Conservation (phyloP, 1,140 invertebrate genomes). For the Oryzaephilus surinamensis region DNA sequence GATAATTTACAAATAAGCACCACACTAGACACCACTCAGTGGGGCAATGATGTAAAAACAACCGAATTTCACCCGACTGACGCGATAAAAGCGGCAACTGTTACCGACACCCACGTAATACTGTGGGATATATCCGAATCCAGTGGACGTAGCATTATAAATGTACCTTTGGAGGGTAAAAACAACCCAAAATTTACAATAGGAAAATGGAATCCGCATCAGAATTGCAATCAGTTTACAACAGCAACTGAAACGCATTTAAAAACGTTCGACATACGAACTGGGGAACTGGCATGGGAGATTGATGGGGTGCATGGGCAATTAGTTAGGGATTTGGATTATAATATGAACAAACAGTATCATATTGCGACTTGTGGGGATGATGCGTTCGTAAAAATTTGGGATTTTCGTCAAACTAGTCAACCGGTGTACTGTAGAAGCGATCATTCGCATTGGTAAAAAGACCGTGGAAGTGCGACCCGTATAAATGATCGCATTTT, state of each 20-base stretch:
- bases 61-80: conserved; percentile 81
- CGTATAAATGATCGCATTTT: conserved; percentile 13
- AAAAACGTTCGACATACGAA: conserved; percentile 77
- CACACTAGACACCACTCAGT: conserved; percentile 43
- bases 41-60: conserved; percentile 64
- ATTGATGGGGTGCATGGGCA: conserved; percentile 83
- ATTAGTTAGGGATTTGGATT: conserved; percentile 83
- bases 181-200: conserved; percentile 64
- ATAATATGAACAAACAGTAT: conserved; percentile 94
- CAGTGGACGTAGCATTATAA: conserved; percentile 40
- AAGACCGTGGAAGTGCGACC: background rate
- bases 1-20: conserved; percentile 39
- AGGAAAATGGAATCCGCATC: conserved; percentile 91
- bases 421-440: conserved; percentile 69
- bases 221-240: conserved; percentile 58
- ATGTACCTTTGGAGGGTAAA: conserved; percentile 48
- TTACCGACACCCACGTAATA: conserved; percentile 59
- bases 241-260: conserved; percentile 59
- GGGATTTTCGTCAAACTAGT: conserved; percentile 80
- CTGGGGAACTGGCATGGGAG: conserved; percentile 59
- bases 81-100: conserved; percentile 52
- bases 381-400: conserved; percentile 88
- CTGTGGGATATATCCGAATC: conserved; percentile 41
- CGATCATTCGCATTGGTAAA: conserved; percentile 90
- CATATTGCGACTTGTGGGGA: conserved; percentile 89